Conservation (phyloP, 1,140 invertebrate species). For the Pomacea maculata region DNA sequence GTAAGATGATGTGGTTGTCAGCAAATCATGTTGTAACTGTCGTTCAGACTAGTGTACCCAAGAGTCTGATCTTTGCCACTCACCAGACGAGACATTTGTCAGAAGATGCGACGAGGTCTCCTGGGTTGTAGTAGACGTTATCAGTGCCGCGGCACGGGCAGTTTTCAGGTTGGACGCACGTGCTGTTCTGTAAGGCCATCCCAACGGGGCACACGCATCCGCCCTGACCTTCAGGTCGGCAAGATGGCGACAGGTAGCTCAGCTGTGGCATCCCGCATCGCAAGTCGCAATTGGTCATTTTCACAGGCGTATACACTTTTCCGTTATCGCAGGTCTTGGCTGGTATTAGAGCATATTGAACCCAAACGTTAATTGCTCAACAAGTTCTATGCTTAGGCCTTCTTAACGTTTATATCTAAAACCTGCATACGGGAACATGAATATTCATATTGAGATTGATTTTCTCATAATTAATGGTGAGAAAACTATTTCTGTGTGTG, state of each 20-base stretch:
- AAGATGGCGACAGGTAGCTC: conserved; percentile 14
- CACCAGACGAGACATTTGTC: conserved; percentile 20
- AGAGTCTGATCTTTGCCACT: not conserved
- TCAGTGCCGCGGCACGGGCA: conserved; percentile 11
- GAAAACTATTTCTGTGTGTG: too few relatives aligned
- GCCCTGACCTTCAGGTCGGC: conserved; percentile 11
- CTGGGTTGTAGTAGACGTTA: conserved; percentile 4
- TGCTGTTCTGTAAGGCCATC: not conserved
- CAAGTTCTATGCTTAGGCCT: too few relatives aligned
- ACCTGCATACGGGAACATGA: too few relatives aligned
- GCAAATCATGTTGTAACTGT: too few relatives aligned
- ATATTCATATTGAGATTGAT: too few relatives aligned
- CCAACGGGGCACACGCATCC: conserved; percentile 12
- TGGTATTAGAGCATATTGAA: not conserved
- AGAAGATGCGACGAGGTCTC: conserved; percentile 4
- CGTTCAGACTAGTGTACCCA: too few relatives aligned
- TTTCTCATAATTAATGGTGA: too few relatives aligned
- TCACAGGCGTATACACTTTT: conserved; percentile 11
- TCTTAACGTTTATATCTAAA: too few relatives aligned
- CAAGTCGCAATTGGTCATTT: conserved; percentile 11
- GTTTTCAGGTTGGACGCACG: not conserved
- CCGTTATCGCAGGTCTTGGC: conserved; percentile 19
- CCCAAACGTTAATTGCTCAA: too few relatives aligned
- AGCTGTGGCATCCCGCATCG: conserved; percentile 6
- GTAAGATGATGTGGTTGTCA: too few relatives aligned